A percentile compares a stretch with the other conserved stretches of the same genome.
Conservation (phyloP, 2,113 vertebrate genomes). For the Galeopterus variegatus region DNA sequence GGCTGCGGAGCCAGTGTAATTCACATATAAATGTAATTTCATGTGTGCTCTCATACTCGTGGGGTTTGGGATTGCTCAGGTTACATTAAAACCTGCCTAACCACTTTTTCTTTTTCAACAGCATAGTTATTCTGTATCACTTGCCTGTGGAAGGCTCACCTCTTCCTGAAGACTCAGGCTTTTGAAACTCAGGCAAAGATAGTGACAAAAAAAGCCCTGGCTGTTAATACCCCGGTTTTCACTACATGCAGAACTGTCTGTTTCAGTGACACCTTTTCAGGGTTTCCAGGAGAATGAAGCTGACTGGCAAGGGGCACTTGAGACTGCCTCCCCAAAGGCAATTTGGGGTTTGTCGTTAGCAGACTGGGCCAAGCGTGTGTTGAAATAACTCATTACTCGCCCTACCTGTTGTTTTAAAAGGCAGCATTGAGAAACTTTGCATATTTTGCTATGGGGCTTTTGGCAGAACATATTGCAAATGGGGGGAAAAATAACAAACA, state of each 20-base stretch:
- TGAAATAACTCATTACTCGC: neutral
- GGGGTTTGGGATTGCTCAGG: neutral
- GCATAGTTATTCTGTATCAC: neutral
- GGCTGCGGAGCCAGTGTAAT: no score
- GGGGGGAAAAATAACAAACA: neutral
- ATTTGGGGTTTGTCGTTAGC: neutral
- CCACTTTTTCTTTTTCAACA: neutral
- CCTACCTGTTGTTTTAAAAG: constrained; percentile 66
- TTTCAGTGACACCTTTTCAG: neutral
- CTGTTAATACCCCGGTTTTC: neutral
- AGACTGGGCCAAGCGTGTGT: neutral
- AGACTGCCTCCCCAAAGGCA: neutral
- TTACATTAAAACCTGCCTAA: neutral
- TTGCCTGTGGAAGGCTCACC: neutral
- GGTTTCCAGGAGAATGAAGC: neutral
- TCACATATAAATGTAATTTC: neutral
- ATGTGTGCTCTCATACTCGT: neutral
- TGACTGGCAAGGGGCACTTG: neutral
- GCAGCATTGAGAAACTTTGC: neutral
- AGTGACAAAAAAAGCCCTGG: neutral
- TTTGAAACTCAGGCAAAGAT: neutral
- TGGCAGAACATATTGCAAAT: constrained; percentile 59
- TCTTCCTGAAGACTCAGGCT: neutral
- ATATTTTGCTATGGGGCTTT: constrained; percentile 56
- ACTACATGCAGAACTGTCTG: neutral